These are phyloP conservation scores for Cardinalis cardinalis DNA, from an alignment of 2,113 vertebrate genomes.

Conservation along the genomic window DNA sequence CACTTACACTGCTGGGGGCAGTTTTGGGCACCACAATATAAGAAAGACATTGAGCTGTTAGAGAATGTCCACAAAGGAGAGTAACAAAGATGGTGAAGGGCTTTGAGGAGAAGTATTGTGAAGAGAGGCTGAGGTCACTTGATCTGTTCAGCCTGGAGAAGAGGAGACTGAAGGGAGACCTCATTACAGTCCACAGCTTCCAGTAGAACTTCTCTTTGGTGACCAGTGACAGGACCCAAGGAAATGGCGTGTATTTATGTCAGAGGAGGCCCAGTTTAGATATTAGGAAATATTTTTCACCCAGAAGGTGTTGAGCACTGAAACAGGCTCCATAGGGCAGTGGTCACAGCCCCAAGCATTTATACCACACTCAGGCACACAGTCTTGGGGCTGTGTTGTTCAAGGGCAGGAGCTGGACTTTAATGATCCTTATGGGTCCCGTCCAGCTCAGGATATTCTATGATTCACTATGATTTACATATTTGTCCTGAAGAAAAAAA, in stretches of 20 bases:
- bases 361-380: neutral
- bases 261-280: neutral
- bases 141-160: neutral
- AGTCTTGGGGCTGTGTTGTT: neutral
- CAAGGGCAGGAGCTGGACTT: neutral
- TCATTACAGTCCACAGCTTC: neutral
- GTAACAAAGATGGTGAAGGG: rapidly evolving
- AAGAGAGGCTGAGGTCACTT: neutral
- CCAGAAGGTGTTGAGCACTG: rapidly evolving
- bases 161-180: neutral
- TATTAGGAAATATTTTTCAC: neutral
- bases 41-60: neutral
- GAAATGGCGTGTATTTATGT: neutral
- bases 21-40: rapidly evolving
- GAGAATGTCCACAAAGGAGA: neutral
- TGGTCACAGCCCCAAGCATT: neutral
- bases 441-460: neutral
- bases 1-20: rapidly evolving
- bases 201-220: neutral
- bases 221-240: neutral
- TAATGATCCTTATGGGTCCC: too few species aligned
- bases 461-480: neutral
- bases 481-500: neutral
- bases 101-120: rapidly evolving
- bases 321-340: neutral